These are phyloP conservation scores for Sylvicapra grimmia DNA, from an alignment of 2,113 vertebrate species.

Conservation along the genomic window DNA sequence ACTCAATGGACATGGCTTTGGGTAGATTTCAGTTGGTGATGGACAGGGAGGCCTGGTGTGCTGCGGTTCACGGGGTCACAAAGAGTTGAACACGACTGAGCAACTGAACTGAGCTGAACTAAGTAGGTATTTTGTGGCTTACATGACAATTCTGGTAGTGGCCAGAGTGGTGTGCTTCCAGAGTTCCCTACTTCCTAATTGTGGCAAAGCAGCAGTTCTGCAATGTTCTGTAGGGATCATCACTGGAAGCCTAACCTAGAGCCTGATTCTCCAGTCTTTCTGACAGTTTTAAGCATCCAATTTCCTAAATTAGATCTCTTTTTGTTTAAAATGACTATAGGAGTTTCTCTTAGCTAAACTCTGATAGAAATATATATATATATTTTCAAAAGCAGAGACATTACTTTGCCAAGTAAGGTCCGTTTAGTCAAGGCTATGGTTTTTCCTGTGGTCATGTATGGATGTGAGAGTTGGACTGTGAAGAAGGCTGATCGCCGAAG, in stretches of 20 bases:
- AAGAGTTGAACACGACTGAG: background rate
- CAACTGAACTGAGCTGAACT: background rate
- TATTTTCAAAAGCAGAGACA: too few relatives aligned
- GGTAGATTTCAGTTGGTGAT: background rate
- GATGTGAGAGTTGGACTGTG: too few relatives aligned
- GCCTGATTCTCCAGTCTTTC: background rate
- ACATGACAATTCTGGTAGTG: background rate
- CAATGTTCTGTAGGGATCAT: background rate
- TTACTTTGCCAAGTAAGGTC: too few relatives aligned
- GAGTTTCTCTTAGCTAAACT: background rate
- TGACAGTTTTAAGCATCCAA: background rate
- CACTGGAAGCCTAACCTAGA: fast-evolving
- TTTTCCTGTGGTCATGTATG: too few relatives aligned
- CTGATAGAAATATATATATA: background rate
- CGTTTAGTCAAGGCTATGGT: too few relatives aligned
- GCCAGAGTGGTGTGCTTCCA: background rate
- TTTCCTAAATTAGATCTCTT: background rate
- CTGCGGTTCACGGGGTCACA: background rate
- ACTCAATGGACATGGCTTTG: background rate
- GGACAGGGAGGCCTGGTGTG: background rate
- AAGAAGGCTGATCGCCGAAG: too few relatives aligned
- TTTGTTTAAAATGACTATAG: background rate
- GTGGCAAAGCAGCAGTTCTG: background rate
- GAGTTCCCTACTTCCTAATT: background rate
- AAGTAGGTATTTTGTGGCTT: background rate